Conservation (phyloP, 2,113 vertebrate genomes). For the Silurus meridionalis region DNA sequence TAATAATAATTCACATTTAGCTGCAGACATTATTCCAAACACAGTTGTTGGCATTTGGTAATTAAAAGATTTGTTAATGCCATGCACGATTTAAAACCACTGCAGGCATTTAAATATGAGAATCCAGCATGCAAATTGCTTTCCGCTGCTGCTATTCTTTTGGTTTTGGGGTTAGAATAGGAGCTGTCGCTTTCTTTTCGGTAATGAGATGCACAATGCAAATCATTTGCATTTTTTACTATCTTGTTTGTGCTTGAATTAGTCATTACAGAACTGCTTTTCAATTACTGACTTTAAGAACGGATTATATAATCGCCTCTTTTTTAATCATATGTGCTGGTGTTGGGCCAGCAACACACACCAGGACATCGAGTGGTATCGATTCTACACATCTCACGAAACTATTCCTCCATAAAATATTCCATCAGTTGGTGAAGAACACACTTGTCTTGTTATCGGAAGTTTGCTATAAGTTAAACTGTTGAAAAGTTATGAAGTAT, state of each 20-base stretch:
- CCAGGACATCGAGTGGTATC: too few relatives aligned
- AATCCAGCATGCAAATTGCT: constrained; percentile 73
- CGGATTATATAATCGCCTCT: too few relatives aligned
- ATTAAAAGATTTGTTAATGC: constrained; percentile 78
- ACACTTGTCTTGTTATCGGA: too few relatives aligned
- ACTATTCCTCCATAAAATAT: too few relatives aligned
- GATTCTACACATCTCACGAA: too few relatives aligned
- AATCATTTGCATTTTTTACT: constrained; percentile 70
- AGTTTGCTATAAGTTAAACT: too few relatives aligned
- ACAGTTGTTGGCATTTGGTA: constrained; percentile 72
- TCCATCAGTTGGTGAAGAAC: too few relatives aligned
- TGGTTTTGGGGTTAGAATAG: constrained; percentile 62
- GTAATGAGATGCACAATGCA: constrained; percentile 69
- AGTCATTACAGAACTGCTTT: constrained; percentile 62
- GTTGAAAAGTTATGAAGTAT: too few relatives aligned
- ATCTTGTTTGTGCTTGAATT: constrained; percentile 69
- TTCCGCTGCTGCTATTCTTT: constrained; percentile 61
- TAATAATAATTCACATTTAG: constrained; percentile 49
- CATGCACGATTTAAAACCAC: constrained; percentile 71
- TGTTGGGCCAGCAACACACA: not conserved
- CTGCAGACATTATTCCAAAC: constrained; percentile 65
- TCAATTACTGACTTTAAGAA: not conserved
- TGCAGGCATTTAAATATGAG: constrained; percentile 66
- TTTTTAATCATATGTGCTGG: too few relatives aligned
- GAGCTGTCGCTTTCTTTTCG: constrained; percentile 67